phyloP scores from a whole-genome alignment of 2,888 invertebrate genomes.

The Druceiella hillmani region DNA sequence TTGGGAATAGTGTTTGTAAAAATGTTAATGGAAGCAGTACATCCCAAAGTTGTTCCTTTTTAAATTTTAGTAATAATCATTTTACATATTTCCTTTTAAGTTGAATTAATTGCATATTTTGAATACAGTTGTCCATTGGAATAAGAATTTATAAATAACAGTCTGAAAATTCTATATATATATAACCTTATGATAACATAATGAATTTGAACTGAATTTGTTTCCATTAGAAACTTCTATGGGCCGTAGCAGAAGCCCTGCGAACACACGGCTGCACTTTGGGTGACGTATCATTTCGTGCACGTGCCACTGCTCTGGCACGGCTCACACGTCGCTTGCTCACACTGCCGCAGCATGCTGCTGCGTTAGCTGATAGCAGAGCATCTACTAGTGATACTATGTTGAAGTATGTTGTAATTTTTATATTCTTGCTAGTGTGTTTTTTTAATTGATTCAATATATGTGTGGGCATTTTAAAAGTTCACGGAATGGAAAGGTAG shows the following conservation, averaged over 20 bases:
- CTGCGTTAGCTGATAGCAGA: conserved; percentile 35
- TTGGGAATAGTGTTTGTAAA: too few relatives aligned
- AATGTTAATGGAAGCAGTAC: too few relatives aligned
- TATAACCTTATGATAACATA: conserved; percentile 4
- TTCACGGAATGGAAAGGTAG: too few relatives aligned
- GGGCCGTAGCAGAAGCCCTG: conserved; percentile 76
- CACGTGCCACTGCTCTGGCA: conserved; percentile 63
- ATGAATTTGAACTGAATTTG: conserved; percentile 12
- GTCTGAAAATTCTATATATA: too few relatives aligned
- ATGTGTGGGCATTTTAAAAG: background rate
- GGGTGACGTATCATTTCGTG: conserved; percentile 64
- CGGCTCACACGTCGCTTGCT: conserved; percentile 60
- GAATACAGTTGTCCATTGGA: too few relatives aligned
- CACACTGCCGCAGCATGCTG: conserved; percentile 37
- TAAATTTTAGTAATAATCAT: too few relatives aligned
- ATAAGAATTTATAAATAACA: background rate
- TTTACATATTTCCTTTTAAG: too few relatives aligned
- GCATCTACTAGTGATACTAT: conserved; percentile 69
- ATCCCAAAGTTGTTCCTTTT: too few relatives aligned
- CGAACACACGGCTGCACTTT: conserved; percentile 64
- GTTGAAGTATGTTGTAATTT: conserved; percentile 52
- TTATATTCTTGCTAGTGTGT: too few relatives aligned
- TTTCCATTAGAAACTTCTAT: conserved; percentile 64
- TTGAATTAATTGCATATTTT: too few relatives aligned
- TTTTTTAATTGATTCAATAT: background rate